Conservation (phyloP, 2,797 vertebrate genomes). For the Arremon aurantiirostris region DNA sequence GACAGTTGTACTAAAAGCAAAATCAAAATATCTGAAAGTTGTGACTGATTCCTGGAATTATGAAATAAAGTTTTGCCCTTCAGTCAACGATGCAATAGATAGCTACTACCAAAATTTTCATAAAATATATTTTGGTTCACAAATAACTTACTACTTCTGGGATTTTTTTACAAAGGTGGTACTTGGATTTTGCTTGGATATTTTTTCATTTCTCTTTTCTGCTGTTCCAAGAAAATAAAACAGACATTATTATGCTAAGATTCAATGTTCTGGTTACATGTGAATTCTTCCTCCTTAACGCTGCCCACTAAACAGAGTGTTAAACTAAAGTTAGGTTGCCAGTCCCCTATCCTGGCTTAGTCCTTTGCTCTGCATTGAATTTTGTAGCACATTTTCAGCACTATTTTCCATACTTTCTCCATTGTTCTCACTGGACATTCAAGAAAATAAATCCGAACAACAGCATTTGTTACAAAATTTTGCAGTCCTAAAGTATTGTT, state of each 20-base stretch:
- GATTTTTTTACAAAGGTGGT: fast-evolving
- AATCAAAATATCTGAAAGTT: background rate
- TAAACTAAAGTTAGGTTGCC: background rate
- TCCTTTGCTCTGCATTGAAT: background rate
- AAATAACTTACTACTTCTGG: background rate
- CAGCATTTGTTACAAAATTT: background rate
- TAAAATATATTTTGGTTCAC: background rate
- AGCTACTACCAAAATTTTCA: background rate
- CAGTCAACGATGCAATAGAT: background rate
- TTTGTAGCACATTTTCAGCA: background rate
- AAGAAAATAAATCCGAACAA: background rate
- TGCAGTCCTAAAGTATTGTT: background rate
- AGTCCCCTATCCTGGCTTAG: background rate
- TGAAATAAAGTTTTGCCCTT: background rate
- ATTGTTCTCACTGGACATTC: background rate
- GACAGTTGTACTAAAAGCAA: background rate
- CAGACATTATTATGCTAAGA: background rate
- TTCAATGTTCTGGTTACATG: background rate
- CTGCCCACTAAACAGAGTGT: background rate
- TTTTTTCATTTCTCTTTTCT: background rate
- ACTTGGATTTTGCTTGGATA: background rate
- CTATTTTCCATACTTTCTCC: background rate
- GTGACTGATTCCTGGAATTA: background rate
- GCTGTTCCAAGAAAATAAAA: background rate
- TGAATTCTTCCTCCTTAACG: background rate